phyloP scores from a whole-genome alignment of 2,888 invertebrate species.

The Helicoverpa assulta region DNA sequence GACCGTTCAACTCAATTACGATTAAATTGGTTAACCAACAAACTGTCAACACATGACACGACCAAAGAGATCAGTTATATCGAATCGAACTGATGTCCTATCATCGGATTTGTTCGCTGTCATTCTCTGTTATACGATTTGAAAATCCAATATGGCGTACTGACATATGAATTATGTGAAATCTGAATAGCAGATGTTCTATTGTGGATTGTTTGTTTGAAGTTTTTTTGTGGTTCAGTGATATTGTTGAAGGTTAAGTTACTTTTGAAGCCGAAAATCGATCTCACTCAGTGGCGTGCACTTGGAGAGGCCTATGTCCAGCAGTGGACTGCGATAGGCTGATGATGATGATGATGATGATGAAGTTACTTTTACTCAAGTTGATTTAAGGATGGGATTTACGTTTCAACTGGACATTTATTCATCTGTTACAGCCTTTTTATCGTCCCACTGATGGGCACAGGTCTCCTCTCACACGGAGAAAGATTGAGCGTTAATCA shows the following conservation, averaged over 20 bases:
- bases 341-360: neutral
- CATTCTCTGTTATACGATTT: constrained; percentile 23
- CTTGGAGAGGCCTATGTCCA: too few relatives aligned
- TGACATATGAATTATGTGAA: constrained; percentile 36
- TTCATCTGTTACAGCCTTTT: too few relatives aligned
- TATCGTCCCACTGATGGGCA: too few relatives aligned
- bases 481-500: too few relatives aligned
- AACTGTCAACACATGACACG: constrained; percentile 21
- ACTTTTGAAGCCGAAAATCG: too few relatives aligned
- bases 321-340: too few relatives aligned
- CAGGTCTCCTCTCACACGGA: too few relatives aligned
- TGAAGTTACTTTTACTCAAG: neutral
- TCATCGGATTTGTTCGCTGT: constrained; percentile 42
- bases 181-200: constrained; percentile 32
- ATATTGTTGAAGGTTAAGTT: neutral
- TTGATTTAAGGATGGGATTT: too few relatives aligned
- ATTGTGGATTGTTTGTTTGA: constrained; percentile 18
- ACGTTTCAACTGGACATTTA: too few relatives aligned
- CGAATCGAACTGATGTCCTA: constrained; percentile 9
- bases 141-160: constrained; percentile 45
- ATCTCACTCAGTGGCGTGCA: too few relatives aligned
- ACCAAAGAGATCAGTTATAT: constrained; percentile 17
- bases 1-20: constrained; percentile 1
- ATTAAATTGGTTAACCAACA: constrained; percentile 21
- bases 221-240: constrained; percentile 4